These are phyloP conservation scores for Drosophila nebulosa DNA, from an alignment of 1,140 invertebrate species.

Conservation along the genomic window DNA sequence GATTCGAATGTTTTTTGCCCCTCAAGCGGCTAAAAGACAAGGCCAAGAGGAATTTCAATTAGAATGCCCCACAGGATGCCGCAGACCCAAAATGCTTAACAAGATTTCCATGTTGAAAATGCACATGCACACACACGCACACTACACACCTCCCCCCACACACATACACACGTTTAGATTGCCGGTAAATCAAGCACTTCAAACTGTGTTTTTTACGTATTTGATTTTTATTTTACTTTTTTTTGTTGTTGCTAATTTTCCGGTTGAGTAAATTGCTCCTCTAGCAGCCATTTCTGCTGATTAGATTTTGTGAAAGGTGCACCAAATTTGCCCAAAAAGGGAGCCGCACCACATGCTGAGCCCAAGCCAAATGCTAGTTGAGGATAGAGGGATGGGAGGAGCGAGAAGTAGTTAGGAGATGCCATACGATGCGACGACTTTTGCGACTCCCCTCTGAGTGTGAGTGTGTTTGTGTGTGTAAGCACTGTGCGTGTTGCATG, in stretches of 20 bases:
- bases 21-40: constrained; percentile 13
- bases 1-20: not conserved
- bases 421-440: constrained; percentile 20
- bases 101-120: constrained; percentile 65
- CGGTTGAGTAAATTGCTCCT: constrained; percentile 71
- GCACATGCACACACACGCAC: constrained; percentile 9
- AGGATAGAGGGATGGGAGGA: not conserved
- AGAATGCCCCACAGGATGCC: constrained; percentile 63
- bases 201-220: constrained; percentile 26
- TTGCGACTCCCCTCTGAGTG: not conserved
- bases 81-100: constrained; percentile 41
- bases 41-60: constrained; percentile 57
- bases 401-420: not conserved
- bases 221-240: constrained; percentile 8
- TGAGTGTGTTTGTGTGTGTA: not conserved
- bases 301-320: constrained; percentile 77
- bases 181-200: constrained; percentile 60
- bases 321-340: constrained; percentile 78
- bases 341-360: constrained; percentile 72
- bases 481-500: constrained; percentile 29
- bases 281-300: constrained; percentile 54
- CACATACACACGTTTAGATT: constrained; percentile 23
- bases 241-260: constrained; percentile 66
- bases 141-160: not conserved
- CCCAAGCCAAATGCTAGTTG: not conserved